Percentiles rank a stretch among this genome's conserved stretches.
Evolutionary conservation across 2,113 vertebrate genomes (phyloP).

Genomic region (Dromaius novaehollandiae): DNA sequence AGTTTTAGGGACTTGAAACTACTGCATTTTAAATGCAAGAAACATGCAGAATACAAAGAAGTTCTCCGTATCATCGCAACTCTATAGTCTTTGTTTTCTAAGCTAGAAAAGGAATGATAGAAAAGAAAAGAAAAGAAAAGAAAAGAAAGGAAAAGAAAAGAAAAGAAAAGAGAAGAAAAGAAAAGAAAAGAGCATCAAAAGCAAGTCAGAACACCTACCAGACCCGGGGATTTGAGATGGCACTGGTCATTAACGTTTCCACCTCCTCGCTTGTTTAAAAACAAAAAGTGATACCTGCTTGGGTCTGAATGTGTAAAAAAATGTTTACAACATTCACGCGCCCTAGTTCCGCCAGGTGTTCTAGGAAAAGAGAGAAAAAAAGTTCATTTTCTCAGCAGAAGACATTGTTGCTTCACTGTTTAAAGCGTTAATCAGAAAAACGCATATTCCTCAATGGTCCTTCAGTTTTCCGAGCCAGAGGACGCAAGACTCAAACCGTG

Average conservation of each 20-base stretch:
- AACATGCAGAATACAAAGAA: neutral
- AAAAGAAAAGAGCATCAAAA: neutral
- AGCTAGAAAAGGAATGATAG: neutral
- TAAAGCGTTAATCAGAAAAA: neutral
- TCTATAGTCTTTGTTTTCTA: neutral
- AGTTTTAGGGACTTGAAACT: constrained; percentile 27
- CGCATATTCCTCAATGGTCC: neutral
- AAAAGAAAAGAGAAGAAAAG: neutral
- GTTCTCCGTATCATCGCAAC: neutral
- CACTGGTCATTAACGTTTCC: neutral
- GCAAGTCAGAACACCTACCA: constrained; percentile 2
- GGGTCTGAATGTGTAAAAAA: neutral
- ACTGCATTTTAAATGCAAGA: neutral
- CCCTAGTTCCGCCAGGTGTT: neutral
- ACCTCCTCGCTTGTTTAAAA: neutral
- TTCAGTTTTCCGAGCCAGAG: neutral
- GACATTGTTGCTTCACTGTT: neutral
- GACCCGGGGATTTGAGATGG: neutral
- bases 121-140: neutral
- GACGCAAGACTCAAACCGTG: neutral
- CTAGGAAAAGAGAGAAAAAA: neutral
- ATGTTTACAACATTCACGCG: neutral
- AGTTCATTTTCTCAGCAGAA: neutral
- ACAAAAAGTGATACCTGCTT: neutral
- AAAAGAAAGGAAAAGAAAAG: neutral